Evolutionary conservation across 2,113 vertebrate species (phyloP).

Genomic region (Lophochroa leadbeateri): DNA sequence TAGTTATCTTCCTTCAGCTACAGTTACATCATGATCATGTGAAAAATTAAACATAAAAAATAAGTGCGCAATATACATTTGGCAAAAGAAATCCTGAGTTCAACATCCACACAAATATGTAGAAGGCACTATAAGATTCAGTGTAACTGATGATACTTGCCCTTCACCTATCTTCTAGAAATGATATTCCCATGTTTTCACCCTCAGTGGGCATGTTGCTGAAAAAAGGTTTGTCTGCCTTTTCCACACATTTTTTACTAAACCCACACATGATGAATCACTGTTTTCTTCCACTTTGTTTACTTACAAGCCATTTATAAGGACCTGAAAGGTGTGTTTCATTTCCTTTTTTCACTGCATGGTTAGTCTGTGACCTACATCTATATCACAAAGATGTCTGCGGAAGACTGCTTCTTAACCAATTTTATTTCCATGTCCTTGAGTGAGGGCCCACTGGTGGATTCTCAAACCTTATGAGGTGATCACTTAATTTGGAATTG

Average conservation of each 20-base stretch:
- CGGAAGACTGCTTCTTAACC: background rate
- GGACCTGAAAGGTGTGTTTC: background rate
- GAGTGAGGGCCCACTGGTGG: background rate
- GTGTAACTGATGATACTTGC: background rate
- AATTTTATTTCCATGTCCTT: background rate
- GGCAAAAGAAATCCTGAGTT: background rate
- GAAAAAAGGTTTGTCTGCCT: background rate
- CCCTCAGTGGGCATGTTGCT: background rate
- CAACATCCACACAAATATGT: background rate
- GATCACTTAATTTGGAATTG: constrained; percentile 2
- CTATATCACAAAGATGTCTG: background rate
- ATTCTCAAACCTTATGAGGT: background rate
- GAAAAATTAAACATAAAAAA: background rate
- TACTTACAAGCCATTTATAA: background rate
- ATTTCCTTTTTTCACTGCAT: background rate
- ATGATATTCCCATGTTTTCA: background rate
- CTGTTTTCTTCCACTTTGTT: background rate
- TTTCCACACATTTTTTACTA: background rate
- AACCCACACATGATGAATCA: background rate
- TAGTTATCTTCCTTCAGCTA: background rate
- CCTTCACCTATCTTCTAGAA: background rate
- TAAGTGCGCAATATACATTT: background rate
- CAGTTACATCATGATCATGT: background rate
- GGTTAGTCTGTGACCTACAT: background rate
- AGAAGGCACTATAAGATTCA: background rate